Conservation (phyloP, 2,797 vertebrate genomes). For the Telmatherina bonti region DNA sequence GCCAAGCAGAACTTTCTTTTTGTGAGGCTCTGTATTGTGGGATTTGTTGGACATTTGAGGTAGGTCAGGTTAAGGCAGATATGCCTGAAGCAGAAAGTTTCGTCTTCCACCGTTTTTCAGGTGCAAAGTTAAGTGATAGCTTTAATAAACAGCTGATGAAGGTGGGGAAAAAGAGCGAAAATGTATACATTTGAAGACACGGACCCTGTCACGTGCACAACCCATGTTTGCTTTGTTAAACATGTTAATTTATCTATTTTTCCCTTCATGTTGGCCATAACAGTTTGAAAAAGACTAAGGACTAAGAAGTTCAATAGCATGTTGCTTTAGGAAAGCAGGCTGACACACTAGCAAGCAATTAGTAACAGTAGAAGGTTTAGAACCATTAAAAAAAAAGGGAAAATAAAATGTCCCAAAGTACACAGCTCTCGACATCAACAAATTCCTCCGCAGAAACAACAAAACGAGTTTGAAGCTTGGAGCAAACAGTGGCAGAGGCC, state of each 20-base stretch:
- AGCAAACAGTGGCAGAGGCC: slow-evolving; percentile 43
- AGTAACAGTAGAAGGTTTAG: slow-evolving; percentile 36
- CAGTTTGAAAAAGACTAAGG: too few species aligned
- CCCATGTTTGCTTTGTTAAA: neutral
- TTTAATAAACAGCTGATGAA: too few species aligned
- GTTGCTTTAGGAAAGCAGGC: slow-evolving; percentile 4
- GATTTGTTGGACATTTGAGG: too few species aligned
- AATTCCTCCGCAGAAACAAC: slow-evolving; percentile 50
- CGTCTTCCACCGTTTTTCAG: too few species aligned
- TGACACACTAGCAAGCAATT: slow-evolving; percentile 22
- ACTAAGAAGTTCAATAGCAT: too few species aligned
- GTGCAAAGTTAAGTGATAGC: too few species aligned
- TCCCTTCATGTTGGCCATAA: neutral
- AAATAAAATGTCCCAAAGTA: slow-evolving; percentile 44
- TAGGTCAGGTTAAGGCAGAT: too few species aligned
- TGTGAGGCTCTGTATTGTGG: too few species aligned
- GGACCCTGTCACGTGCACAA: neutral
- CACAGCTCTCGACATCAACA: slow-evolving; percentile 42
- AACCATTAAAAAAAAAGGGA: slow-evolving; percentile 7
- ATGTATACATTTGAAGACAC: too few species aligned
- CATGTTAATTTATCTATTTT: slow-evolving; percentile 1
- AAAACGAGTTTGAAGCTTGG: slow-evolving; percentile 26
- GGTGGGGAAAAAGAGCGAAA: too few species aligned
- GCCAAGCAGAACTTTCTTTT: too few species aligned
- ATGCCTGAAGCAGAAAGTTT: too few species aligned